phyloP scores from a whole-genome alignment of 1,140 invertebrate species.

The Sesamia nonagrioides region DNA sequence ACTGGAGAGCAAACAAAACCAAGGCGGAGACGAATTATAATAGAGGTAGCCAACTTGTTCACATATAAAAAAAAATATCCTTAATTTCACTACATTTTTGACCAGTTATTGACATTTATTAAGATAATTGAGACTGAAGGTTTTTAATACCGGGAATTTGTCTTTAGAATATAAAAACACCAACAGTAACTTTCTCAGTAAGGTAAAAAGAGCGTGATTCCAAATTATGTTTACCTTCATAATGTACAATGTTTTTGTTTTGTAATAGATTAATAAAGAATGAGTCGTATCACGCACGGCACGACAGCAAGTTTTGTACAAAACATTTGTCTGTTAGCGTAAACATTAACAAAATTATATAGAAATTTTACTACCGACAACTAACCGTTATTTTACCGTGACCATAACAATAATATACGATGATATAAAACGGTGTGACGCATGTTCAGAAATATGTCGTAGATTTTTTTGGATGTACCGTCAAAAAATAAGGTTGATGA shows the following conservation, averaged over 20 bases:
- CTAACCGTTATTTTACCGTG: conserved; percentile 47
- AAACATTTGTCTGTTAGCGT: conserved; percentile 45
- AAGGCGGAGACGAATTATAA: too few relatives aligned
- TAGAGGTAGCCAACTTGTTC: too few relatives aligned
- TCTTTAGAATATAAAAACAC: too few relatives aligned
- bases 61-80: too few relatives aligned
- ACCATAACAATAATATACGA: conserved; percentile 56
- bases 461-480: conserved; percentile 18
- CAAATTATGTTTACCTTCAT: neutral
- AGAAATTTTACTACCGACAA: conserved; percentile 53
- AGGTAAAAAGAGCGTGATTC: neutral
- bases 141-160: too few relatives aligned
- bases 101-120: too few relatives aligned
- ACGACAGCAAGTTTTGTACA: neutral
- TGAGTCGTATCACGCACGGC: neutral
- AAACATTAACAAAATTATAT: conserved; percentile 50
- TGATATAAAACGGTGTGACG: conserved; percentile 56
- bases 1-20: too few relatives aligned
- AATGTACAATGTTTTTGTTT: neutral
- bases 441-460: conserved; percentile 48
- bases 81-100: too few relatives aligned
- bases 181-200: neutral
- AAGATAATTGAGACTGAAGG: too few relatives aligned
- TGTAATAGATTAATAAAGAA: conserved; percentile 18
- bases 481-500: neutral